Conservation (phyloP, 1,140 invertebrate species). For the Ridgeia piscesae region DNA sequence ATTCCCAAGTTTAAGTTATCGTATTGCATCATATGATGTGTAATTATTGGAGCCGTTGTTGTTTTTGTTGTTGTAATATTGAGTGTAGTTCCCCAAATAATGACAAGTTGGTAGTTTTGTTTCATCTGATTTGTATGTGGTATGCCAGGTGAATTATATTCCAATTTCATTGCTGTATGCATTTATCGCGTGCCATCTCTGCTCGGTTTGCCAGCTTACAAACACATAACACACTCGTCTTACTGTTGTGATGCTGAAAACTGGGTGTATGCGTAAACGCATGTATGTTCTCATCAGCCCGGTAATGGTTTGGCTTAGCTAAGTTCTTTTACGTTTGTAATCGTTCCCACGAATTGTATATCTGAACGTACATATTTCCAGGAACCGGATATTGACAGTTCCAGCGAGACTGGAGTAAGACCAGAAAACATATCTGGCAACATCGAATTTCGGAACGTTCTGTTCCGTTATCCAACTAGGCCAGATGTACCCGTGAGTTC, state of each 20-base stretch:
- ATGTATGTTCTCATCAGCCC: not conserved
- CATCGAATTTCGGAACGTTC: conserved; percentile 80
- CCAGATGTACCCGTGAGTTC: conserved; percentile 57
- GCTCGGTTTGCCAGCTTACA: not conserved
- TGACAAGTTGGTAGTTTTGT: not conserved
- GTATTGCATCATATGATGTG: too few species aligned
- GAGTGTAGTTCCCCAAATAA: not conserved
- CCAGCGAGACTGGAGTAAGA: conserved; percentile 65
- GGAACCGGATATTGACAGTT: conserved; percentile 72
- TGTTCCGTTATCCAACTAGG: conserved; percentile 82
- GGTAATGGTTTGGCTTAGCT: not conserved
- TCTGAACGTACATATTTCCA: conserved; percentile 19
- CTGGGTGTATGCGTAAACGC: not conserved
- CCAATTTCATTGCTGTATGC: not conserved
- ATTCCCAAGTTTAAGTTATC: too few species aligned
- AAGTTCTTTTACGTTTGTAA: not conserved
- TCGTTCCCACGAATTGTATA: not conserved
- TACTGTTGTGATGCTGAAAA: not conserved
- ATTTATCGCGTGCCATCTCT: not conserved
- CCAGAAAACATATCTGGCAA: conserved; percentile 67
- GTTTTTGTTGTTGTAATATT: too few species aligned
- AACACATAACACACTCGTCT: not conserved
- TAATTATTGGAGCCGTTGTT: too few species aligned
- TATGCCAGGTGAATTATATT: too few species aligned
- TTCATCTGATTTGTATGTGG: too few species aligned